A percentile compares a stretch with the other conserved stretches of the same genome.
Evolutionary conservation across 1,140 invertebrate genomes (phyloP).

Genomic region (Drosophila kohkoa): DNA sequence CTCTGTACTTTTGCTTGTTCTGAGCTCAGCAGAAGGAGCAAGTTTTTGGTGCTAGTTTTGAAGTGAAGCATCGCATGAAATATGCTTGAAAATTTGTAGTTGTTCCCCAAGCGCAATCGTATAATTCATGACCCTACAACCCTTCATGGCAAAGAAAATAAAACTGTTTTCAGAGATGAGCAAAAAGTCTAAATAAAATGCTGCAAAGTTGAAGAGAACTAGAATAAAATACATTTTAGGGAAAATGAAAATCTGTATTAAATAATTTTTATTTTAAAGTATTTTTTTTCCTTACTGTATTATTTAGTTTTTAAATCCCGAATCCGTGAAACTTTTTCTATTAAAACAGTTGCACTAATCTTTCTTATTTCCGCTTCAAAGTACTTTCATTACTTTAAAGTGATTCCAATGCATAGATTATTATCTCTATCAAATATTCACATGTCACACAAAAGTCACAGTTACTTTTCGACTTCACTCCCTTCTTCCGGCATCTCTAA

Average conservation of each 20-base stretch:
- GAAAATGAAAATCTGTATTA: neutral
- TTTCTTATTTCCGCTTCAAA: no score
- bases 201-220: neutral
- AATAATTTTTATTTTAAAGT: no score
- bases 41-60: conserved; percentile 34
- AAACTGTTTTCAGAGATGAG: conserved; percentile 12
- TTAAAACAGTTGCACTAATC: no score
- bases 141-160: conserved; percentile 17
- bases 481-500: neutral
- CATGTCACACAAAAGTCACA: no score
- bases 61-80: conserved; percentile 40
- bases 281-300: no score
- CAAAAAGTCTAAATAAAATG: conserved; percentile 12
- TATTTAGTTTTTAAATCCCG: no score
- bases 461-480: neutral
- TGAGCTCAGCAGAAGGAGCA: conserved; percentile 15
- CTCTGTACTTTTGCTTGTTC: neutral
- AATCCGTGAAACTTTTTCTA: no score
- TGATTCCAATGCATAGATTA: no score
- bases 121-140: conserved; percentile 37
- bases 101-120: conserved; percentile 38
- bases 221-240: neutral
- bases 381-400: no score
- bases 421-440: no score
- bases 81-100: conserved; percentile 52